A percentile compares a stretch with the other conserved stretches of the same genome.
Evolutionary conservation across 1,140 invertebrate genomes (phyloP).

Genomic region (Drosophila lini): DNA sequence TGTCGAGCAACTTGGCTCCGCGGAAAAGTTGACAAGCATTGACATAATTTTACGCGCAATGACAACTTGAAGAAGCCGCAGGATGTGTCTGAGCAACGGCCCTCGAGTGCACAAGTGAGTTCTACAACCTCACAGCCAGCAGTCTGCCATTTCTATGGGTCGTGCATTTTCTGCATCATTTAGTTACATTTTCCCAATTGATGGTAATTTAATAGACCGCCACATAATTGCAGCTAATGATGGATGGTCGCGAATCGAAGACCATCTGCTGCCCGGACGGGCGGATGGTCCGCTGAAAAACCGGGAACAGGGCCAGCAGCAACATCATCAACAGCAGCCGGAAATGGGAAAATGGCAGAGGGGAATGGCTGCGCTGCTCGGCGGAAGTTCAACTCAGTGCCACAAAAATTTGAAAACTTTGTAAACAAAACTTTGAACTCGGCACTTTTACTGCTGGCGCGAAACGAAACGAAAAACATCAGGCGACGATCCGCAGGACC

Average conservation of each 20-base stretch:
- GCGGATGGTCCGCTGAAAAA: constrained; percentile 16
- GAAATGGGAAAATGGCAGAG: constrained; percentile 45
- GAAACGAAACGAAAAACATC: constrained; percentile 72
- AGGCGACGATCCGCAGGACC: constrained; percentile 71
- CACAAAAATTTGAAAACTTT: constrained; percentile 83
- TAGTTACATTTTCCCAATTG: constrained; percentile 48
- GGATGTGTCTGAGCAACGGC: constrained; percentile 54
- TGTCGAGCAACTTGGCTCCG: constrained; percentile 46
- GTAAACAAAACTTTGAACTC: constrained; percentile 80
- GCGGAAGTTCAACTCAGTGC: constrained; percentile 78
- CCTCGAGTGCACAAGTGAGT: constrained; percentile 57
- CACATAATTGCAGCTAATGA: constrained; percentile 79
- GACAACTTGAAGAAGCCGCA: constrained; percentile 69
- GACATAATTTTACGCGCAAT: constrained; percentile 82
- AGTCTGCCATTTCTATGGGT: neutral
- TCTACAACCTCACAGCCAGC: constrained; percentile 11
- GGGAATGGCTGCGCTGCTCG: constrained; percentile 21
- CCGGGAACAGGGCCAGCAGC: constrained; percentile 23
- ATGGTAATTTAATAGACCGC: constrained; percentile 70
- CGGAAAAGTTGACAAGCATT: constrained; percentile 81
- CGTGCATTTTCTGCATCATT: constrained; percentile 75
- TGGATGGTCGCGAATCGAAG: constrained; percentile 59
- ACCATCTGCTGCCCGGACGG: constrained; percentile 32
- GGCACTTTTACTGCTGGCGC: constrained; percentile 72
- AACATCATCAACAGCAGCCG: constrained; percentile 66